Conservation (phyloP, 1,140 invertebrate genomes). For the Ladona fulva region DNA sequence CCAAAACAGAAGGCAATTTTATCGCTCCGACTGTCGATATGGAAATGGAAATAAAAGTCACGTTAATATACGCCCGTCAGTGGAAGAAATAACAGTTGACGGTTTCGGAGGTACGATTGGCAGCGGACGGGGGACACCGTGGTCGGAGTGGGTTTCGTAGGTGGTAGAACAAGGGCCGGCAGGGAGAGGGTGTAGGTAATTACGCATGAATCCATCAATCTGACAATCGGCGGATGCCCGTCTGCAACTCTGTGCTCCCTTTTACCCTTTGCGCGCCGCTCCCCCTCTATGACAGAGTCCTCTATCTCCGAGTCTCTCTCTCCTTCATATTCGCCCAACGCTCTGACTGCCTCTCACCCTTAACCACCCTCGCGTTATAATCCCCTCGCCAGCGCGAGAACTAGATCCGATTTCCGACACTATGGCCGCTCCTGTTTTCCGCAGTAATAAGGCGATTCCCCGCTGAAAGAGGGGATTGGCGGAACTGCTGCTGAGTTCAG, state of each 20-base stretch:
- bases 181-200: not conserved
- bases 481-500: too few relatives aligned
- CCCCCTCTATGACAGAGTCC: not conserved
- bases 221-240: not conserved
- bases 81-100: not conserved
- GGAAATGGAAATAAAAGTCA: not conserved
- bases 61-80: not conserved
- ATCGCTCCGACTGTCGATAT: not conserved
- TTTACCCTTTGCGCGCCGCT: not conserved
- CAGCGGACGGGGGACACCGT: not conserved
- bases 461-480: too few relatives aligned
- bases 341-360: not conserved
- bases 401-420: too few relatives aligned
- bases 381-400: not conserved
- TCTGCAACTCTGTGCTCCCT: not conserved
- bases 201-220: not conserved
- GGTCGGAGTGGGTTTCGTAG: not conserved
- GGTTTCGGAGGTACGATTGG: not conserved
- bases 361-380: not conserved
- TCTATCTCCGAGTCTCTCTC: not conserved
- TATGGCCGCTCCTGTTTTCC: too few relatives aligned
- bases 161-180: not conserved
- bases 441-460: too few relatives aligned
- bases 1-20: not conserved
- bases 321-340: not conserved